A percentile compares a stretch with the other conserved stretches of the same genome.
These are phyloP conservation scores for Biston betularia DNA, from an alignment of 2,888 invertebrate genomes.

Conservation along the genomic window DNA sequence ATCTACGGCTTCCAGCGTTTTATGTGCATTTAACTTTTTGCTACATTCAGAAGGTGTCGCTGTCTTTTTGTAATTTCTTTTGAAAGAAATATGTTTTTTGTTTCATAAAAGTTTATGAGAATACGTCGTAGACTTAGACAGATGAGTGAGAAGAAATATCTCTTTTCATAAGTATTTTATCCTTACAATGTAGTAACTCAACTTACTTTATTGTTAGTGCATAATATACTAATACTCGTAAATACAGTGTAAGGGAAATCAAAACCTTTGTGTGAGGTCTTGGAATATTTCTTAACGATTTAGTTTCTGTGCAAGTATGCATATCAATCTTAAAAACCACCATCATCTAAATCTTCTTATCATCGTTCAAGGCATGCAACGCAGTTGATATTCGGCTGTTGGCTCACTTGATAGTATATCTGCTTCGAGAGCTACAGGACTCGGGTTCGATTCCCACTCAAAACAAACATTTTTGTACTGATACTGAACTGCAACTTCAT, in stretches of 20 bases:
- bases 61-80: background rate
- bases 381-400: too few species aligned
- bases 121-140: background rate
- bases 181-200: background rate
- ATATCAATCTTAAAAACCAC: too few species aligned
- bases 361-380: too few species aligned
- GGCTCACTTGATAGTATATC: too few species aligned
- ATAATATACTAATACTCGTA: background rate
- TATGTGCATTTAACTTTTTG: background rate
- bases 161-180: background rate
- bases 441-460: too few species aligned
- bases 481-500: too few species aligned
- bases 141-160: background rate
- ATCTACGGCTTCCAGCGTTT: constrained; percentile 11
- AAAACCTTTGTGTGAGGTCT: constrained; percentile 1
- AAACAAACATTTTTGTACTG: too few species aligned
- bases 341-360: too few species aligned
- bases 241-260: background rate
- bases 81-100: background rate
- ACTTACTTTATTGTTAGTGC: background rate
- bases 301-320: too few species aligned
- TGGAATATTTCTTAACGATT: background rate
- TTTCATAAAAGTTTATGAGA: background rate
- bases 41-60: background rate
- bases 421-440: too few species aligned